These are phyloP conservation scores for Tanytarsus gracilentus DNA, from an alignment of 2,888 invertebrate species.

Conservation along the genomic window DNA sequence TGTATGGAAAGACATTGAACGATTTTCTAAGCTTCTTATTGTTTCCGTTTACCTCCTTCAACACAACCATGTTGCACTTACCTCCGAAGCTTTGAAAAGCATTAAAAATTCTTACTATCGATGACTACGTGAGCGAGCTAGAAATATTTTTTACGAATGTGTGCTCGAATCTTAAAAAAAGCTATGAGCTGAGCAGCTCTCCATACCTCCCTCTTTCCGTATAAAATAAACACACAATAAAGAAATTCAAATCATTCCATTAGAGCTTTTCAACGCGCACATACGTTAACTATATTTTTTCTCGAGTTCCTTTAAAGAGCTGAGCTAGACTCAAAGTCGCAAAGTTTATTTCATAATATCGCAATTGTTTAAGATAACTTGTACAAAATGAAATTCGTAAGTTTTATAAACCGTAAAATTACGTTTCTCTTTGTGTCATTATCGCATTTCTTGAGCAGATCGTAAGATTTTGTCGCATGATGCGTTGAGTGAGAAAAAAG, in stretches of 20 bases:
- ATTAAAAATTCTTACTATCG: neutral
- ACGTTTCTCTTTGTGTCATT: neutral
- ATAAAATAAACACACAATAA: conserved; percentile 26
- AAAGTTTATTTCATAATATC: neutral
- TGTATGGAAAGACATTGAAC: conserved; percentile 1
- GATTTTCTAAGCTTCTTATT: neutral
- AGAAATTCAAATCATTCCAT: conserved; percentile 26
- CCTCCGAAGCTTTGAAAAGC: too few species aligned
- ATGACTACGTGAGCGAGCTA: neutral
- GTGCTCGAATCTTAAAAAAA: conserved; percentile 12
- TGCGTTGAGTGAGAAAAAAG: too few species aligned
- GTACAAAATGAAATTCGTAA: conserved; percentile 23
- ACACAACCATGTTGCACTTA: too few species aligned
- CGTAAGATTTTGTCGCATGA: neutral
- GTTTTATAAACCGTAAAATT: neutral
- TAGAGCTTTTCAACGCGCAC: conserved; percentile 19
- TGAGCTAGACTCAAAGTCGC: too few species aligned
- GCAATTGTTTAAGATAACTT: neutral
- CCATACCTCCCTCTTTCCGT: conserved; percentile 12
- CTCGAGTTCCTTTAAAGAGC: conserved; percentile 10
- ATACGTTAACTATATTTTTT: neutral
- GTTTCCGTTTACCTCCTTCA: neutral
- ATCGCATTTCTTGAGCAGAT: neutral
- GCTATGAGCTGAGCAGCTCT: neutral
- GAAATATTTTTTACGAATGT: neutral